Evolutionary conservation across 2,888 invertebrate genomes (phyloP), one percentile per base, ranked within the genome.

Genomic region (Tenthredo amoena): DNA sequence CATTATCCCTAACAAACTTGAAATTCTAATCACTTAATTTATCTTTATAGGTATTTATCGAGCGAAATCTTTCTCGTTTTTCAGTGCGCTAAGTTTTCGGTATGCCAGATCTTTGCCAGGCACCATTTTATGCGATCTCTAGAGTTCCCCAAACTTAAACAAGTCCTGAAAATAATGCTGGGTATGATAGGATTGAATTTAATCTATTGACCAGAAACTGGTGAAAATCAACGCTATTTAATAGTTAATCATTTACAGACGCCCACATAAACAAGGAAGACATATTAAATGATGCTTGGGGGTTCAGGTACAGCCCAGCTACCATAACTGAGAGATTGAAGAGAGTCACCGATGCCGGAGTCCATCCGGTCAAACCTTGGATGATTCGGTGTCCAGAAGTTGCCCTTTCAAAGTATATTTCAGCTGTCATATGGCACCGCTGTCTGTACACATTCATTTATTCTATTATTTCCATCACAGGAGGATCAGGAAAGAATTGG

Each of bases 381-480:
- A 96, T 96, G 96, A 95, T 96, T 50, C 93, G 96, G 87, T 96
- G 96, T 90, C 94, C 95, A 31, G 95, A 95, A 88, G 91, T 94
- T 34, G 94, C 95, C 88, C 91, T 96, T 65, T 93, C 94, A 87
- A 95, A 95, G 96, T 96, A 92, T 21, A 37, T 62, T 40, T 55
- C 47, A 47, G 12, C 3, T 47, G 12, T 47, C 12, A 47, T 0
- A 47, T 15, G 47, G 40, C 40, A 43, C 15, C 47, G 12, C 12
- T 15, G 47, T 47, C 12, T 3, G 7, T n/a, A 18, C 47, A 68
- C 76, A 77, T 43, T 84, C 26, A 40, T 34, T 31, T 79, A 65
- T 68, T 65, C 5, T 68, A 62, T 58, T 31, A 31, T 43, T 82
- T 84, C 85, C 34, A 77, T 71, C 91, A 18, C 87, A 94, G 94